Conservation (phyloP, 2,888 invertebrate species). For the Yponomeuta evonymella region DNA sequence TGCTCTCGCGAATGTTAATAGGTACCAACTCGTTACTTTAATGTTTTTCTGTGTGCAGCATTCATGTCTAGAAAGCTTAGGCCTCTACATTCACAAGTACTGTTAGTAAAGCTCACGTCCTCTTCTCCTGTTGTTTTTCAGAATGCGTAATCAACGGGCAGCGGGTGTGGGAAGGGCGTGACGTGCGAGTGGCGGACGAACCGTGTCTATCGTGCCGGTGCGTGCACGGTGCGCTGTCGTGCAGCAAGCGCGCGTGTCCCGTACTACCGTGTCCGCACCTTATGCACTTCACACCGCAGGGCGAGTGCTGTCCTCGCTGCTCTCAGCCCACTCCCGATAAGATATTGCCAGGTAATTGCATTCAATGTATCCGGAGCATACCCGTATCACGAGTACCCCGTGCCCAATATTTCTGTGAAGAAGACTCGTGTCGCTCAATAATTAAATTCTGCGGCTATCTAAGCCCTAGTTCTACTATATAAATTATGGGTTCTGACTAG, state of each 20-base stretch:
- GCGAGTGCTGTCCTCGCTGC: constrained; percentile 86
- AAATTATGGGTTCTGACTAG: too few species aligned
- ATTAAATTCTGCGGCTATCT: too few species aligned
- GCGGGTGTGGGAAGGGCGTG: constrained; percentile 85
- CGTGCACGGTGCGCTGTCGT: constrained; percentile 81
- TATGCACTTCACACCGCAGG: constrained; percentile 81
- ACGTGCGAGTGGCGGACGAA: constrained; percentile 88
- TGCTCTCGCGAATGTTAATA: background rate
- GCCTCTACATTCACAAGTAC: too few species aligned
- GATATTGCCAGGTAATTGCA: constrained; percentile 59
- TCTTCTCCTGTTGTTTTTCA: constrained; percentile 45
- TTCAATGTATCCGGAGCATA: background rate
- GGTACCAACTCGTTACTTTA: background rate
- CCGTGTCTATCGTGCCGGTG: constrained; percentile 92
- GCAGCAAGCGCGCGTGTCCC: constrained; percentile 91
- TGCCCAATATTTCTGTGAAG: too few species aligned
- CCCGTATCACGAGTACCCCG: too few species aligned
- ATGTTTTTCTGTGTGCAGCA: background rate
- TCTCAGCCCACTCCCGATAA: constrained; percentile 67
- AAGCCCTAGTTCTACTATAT: too few species aligned
- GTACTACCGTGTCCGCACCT: constrained; percentile 87
- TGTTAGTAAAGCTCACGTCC: too few species aligned
- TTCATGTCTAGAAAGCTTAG: too few species aligned
- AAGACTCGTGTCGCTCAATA: too few species aligned
- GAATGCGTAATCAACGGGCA: constrained; percentile 91